phyloP scores from a whole-genome alignment of 1,140 invertebrate genomes.

The Brachionus paranguensis region DNA sequence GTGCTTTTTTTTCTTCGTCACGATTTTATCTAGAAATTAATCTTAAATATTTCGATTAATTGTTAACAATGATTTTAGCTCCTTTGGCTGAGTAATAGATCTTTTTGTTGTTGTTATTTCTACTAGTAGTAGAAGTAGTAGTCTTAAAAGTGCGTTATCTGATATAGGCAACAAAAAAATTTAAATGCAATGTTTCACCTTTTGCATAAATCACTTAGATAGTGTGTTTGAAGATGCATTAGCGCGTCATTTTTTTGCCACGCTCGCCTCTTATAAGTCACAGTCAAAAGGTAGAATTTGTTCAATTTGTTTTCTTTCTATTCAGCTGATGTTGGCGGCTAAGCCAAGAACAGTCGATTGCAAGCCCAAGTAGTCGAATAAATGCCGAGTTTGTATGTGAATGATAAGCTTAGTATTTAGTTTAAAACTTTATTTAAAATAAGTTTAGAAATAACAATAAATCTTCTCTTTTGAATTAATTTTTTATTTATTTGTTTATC shows the following conservation, averaged over 20 bases:
- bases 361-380: no score
- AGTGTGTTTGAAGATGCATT: conserved; percentile 16
- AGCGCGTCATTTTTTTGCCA: background rate
- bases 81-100: conserved; percentile 19
- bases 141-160: background rate
- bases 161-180: background rate
- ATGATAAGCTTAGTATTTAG: no score
- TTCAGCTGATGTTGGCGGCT: background rate
- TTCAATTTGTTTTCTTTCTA: background rate
- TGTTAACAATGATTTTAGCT: conserved; percentile 18
- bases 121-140: no score
- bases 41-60: conserved; percentile 4
- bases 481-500: no score
- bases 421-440: no score
- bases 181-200: conserved; percentile 26
- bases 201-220: conserved; percentile 6
- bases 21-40: background rate
- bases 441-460: no score
- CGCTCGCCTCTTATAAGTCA: background rate
- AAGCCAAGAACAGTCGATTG: no score
- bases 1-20: background rate
- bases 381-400: no score
- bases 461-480: no score
- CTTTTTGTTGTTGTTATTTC: background rate
- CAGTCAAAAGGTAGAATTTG: background rate